Evolutionary conservation across 2,113 vertebrate genomes (phyloP), one percentile per base, ranked within the genome.

Genomic region (Orthonyx spaldingii): DNA sequence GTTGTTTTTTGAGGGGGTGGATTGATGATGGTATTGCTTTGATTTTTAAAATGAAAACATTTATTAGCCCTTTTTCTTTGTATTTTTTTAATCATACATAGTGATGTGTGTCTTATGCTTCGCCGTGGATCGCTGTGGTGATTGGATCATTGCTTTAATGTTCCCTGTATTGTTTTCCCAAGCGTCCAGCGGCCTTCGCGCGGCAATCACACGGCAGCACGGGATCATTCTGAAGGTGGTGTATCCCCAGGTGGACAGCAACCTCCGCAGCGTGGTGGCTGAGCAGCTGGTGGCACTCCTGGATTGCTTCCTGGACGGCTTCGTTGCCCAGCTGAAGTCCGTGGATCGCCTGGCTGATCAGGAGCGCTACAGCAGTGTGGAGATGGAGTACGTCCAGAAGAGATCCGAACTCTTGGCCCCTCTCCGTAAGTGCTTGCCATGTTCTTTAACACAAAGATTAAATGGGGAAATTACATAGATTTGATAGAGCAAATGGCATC

Each of bases 261-360:
- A 97, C 85, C 98, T 99, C 71, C 99, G 99, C 9, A 97, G 95
- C 27, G 10, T 96, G 2, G 94, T 99, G 26, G 98, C 98, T 4
- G 99, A 99, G 84, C 99, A 99, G 98, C 95, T 99, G 97, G 99
- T 99, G 91, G 98, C 98, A 1, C 97, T 99, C 26, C 94, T 99
- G 77, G 99, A 99, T 87, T 98, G 98, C 85, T 98, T 99, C 81
- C 93, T 99, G 42, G 98, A 98, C 30, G 98, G 99, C 17, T 99
- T 98, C 4, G 98, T 99, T 64, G 97, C 98, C 20, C 99, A 99
- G 98, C 98, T 99, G 1, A 98, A 97, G 47, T 99, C 99, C 4
- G 96, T 99, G 89, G 98, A 98, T 82, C 97, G 94, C 37, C 97
- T 98, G 3, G 96, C 90, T 27, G 98, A 98, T 15, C 98, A 98